phyloP scores from a whole-genome alignment of 30 jellyfish, hydroid and myxozoan species.

The Phacellophora camtschatica region DNA sequence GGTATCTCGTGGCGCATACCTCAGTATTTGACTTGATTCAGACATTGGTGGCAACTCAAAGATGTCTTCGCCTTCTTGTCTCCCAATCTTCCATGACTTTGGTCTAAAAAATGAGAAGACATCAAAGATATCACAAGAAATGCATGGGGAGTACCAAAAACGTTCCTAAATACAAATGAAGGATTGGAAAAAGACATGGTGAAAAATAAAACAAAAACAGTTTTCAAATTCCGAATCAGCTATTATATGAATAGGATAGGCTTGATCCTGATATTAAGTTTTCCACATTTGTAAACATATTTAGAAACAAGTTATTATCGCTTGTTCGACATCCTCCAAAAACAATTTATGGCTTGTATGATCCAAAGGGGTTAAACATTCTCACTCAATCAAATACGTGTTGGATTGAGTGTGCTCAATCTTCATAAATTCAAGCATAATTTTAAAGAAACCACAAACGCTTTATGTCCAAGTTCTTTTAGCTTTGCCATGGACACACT shows the following conservation, averaged over 20 bases:
- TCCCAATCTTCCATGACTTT: background rate
- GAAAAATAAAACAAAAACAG: too few species aligned
- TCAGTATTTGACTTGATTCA: background rate
- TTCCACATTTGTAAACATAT: too few species aligned
- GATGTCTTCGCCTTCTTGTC: conserved; percentile 47
- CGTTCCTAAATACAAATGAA: too few species aligned
- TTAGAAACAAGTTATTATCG: too few species aligned
- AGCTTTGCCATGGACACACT: too few species aligned
- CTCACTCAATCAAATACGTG: background rate
- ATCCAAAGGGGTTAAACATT: background rate
- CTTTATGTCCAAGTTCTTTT: too few species aligned
- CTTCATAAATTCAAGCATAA: background rate
- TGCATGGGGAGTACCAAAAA: too few species aligned
- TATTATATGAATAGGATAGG: too few species aligned
- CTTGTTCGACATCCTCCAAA: too few species aligned
- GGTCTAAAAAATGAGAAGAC: conserved; percentile 1
- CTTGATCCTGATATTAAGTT: too few species aligned
- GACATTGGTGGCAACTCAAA: conserved; percentile 78
- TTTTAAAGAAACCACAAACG: background rate
- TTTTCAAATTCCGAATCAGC: too few species aligned
- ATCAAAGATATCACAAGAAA: background rate
- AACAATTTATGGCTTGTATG: background rate
- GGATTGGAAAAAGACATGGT: too few species aligned
- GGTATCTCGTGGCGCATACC: background rate
- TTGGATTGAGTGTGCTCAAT: background rate